Base-by-base conservation (phyloP, 2,888 invertebrate genomes). In the Netelia fuscicornis region DNA sequence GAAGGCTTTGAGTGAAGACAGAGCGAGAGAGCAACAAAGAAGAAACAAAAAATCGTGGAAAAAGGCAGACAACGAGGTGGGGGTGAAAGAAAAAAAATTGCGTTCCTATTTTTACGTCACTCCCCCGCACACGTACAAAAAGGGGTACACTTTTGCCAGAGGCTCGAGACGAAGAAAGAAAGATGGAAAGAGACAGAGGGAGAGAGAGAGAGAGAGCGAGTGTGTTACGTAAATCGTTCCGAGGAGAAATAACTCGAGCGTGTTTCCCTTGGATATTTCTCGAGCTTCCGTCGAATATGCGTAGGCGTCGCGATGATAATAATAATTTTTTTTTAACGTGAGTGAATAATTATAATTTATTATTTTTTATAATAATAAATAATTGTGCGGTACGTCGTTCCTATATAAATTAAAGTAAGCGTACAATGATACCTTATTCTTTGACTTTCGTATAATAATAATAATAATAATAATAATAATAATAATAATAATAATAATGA, bases 201-300 rank as follows among this genome's bases (percentile, higher is more conserved):
- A 52, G n/a, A 13, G 52, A 52, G 52, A 52, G 52, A 52, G 52
- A n/a, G 52, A 52, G n/a, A 52, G n/a, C 20, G 60, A 44, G 62
- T 20, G 65, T 72, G 71, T 79, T 79, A 72, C 64, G 72, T 79
- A 65, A 72, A 72, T 65, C 44, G 52, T 58, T 76, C 30, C 20
- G 67, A 67, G 76, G 37, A 42, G 11, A 44, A 68, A 77, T 60
- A 44, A 58, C 67, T 58, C 64, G 56, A 58, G 65, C 25, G 54
- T 72, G 54, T 68, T 70, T 70, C 54, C 68, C 64, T 52, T 13
- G n/a, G 37, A 37, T 42, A 42, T 58, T 30, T 56, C n/a, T 60
- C 68, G 25, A 10, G 60, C 17, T 30, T 62, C 62, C 48, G 58
- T 60, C 60, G 60, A 70, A 62, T 20, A 48, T 11, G 23, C 44